phyloP scores from a whole-genome alignment of 2,113 vertebrate species.

The Ictidomys tridecemlineatus region DNA sequence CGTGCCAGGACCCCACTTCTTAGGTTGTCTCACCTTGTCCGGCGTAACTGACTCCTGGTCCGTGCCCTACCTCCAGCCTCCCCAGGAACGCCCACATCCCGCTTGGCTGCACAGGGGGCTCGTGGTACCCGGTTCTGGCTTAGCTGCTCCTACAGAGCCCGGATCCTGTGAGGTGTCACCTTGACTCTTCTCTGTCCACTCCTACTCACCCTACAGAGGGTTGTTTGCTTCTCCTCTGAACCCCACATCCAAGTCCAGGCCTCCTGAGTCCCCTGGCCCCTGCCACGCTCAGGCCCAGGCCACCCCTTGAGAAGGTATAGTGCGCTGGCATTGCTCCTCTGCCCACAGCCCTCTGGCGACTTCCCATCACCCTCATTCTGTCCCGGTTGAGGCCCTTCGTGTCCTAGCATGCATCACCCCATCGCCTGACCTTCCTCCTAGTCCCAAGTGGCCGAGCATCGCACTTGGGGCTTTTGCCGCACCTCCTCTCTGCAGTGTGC shows the following conservation, averaged over 20 bases:
- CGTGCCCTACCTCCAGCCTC: not conserved
- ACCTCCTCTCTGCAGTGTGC: not conserved
- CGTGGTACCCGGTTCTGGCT: not conserved
- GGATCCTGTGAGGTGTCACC: no score
- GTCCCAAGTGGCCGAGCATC: no score
- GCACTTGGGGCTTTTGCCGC: not conserved
- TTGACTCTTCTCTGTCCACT: no score
- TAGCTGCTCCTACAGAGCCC: not conserved
- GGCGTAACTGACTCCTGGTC: rapidly evolving
- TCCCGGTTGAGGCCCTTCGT: no score
- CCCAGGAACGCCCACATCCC: not conserved
- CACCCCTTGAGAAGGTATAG: not conserved
- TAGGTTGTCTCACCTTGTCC: not conserved
- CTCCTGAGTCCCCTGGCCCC: not conserved
- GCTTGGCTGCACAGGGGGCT: not conserved
- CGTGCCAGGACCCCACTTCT: not conserved
- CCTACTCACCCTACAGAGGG: no score
- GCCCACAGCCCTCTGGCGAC: not conserved
- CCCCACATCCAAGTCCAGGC: no score
- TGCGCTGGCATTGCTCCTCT: rapidly evolving
- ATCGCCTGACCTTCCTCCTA: no score
- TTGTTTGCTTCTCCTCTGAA: no score
- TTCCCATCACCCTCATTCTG: no score
- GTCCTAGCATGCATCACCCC: not conserved
- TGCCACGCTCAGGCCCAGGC: not conserved